Evolutionary conservation across 2,797 vertebrate genomes (phyloP).

Genomic region (Pipistrellus pipistrellus): DNA sequence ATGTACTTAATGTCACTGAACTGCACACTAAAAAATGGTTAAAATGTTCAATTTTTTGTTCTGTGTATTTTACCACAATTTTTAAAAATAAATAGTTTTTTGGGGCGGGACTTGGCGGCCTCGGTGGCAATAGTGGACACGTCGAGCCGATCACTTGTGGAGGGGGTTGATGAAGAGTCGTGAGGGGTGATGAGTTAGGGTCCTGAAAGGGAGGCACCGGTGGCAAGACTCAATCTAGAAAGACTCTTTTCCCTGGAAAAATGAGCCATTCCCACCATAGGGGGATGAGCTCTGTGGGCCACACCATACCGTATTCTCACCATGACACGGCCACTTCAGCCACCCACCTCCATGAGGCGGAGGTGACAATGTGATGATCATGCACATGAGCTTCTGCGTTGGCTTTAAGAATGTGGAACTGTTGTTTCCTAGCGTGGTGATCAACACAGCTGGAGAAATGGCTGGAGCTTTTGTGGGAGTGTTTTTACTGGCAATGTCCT

Average conservation of each 20-base stretch:
- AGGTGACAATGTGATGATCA: conserved; percentile 82
- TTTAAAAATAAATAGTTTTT: background rate
- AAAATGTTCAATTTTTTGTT: background rate
- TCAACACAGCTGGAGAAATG: conserved; percentile 98
- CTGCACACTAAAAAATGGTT: background rate
- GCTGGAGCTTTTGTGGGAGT: conserved; percentile 95
- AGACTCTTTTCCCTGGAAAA: conserved; percentile 67
- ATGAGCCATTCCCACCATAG: conserved; percentile 71
- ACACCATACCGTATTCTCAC: conserved; percentile 76
- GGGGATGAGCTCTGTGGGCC: conserved; percentile 65
- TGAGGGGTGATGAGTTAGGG: background rate
- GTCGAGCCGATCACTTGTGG: conserved; percentile 2
- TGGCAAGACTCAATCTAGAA: background rate
- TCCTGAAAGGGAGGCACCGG: background rate
- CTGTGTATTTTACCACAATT: background rate
- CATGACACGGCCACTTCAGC: conserved; percentile 74
- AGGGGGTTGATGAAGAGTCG: conserved; percentile 22
- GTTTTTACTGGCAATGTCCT: conserved; percentile 95
- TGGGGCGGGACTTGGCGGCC: conserved; percentile 22
- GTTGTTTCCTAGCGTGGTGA: conserved; percentile 94
- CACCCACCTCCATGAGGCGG: conserved; percentile 75
- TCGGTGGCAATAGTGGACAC: conserved; percentile 51
- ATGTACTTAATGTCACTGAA: background rate
- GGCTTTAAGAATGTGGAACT: conserved; percentile 93
- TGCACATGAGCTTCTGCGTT: conserved; percentile 96